A percentile compares a stretch with the other conserved stretches of the same genome.
Conservation (phyloP, 2,888 invertebrate species). For the Sepioteuthis lessoniana region DNA sequence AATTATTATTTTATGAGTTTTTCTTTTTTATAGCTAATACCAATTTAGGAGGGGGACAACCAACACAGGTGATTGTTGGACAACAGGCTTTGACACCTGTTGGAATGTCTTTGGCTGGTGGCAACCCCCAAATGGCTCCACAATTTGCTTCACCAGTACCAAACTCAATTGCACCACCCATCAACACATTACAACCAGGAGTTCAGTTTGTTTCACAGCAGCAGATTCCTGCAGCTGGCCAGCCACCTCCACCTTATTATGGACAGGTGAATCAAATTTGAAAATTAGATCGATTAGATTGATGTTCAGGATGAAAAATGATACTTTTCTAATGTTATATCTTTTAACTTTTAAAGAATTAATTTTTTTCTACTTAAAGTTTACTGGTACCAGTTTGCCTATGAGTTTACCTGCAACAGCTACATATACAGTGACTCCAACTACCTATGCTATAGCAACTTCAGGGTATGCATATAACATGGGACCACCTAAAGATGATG, state of each 20-base stretch:
- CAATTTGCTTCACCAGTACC: conserved; percentile 38
- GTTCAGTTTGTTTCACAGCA: conserved; percentile 46
- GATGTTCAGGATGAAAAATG: neutral
- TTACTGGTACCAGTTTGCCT: conserved; percentile 38
- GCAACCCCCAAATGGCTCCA: neutral
- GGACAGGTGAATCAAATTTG: conserved; percentile 37
- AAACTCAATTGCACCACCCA: conserved; percentile 41
- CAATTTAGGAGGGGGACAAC: neutral
- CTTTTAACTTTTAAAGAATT: neutral
- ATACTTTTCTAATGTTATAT: neutral
- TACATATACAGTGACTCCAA: neutral
- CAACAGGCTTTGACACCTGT: conserved; percentile 41
- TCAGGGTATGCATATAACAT: conserved; percentile 46
- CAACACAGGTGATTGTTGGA: conserved; percentile 45
- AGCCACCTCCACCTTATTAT: conserved; percentile 42
- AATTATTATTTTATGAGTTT: neutral
- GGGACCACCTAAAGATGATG: conserved; percentile 43
- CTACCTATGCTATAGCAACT: conserved; percentile 43
- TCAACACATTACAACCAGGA: conserved; percentile 42
- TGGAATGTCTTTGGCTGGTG: conserved; percentile 41
- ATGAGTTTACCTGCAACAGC: conserved; percentile 41
- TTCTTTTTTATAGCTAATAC: conserved; percentile 4
- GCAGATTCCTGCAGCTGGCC: conserved; percentile 24
- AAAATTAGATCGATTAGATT: neutral
- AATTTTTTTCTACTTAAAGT: neutral